Conservation (phyloP, 2,888 invertebrate species). For the Limnephilus lunatus region DNA sequence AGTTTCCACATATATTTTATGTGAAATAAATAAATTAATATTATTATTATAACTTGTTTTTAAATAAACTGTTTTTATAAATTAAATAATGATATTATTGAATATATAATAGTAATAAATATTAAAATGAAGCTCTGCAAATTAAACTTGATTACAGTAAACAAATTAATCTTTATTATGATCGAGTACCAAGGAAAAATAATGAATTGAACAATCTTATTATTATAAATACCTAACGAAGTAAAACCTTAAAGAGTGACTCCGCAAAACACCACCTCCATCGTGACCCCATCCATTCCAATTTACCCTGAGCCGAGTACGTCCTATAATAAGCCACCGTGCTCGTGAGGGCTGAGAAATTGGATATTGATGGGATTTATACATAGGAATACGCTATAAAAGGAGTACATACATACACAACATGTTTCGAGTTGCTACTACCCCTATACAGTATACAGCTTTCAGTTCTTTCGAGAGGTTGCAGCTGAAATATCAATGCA, state of each 20-base stretch:
- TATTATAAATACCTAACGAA: background rate
- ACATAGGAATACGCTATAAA: background rate
- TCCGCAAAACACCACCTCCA: background rate
- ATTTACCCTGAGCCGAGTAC: background rate
- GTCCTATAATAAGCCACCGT: background rate
- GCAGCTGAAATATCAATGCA: background rate
- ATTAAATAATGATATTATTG: too few relatives aligned
- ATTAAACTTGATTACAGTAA: too few relatives aligned
- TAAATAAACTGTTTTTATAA: too few relatives aligned
- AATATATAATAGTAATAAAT: too few relatives aligned
- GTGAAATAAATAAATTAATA: too few relatives aligned
- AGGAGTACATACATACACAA: background rate
- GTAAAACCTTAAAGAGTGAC: background rate
- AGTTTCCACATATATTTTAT: too few relatives aligned
- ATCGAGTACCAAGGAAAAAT: background rate
- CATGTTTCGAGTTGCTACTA: background rate
- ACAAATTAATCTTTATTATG: background rate
- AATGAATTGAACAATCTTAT: background rate
- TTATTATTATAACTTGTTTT: too few relatives aligned
- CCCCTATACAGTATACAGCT: background rate
- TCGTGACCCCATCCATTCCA: background rate
- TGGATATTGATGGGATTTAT: constrained; percentile 2
- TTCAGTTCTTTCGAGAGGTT: background rate
- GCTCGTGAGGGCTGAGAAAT: background rate
- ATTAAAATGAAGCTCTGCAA: too few relatives aligned